phyloP scores from a whole-genome alignment of 2,113 vertebrate species.

The Madoqua kirkii region DNA sequence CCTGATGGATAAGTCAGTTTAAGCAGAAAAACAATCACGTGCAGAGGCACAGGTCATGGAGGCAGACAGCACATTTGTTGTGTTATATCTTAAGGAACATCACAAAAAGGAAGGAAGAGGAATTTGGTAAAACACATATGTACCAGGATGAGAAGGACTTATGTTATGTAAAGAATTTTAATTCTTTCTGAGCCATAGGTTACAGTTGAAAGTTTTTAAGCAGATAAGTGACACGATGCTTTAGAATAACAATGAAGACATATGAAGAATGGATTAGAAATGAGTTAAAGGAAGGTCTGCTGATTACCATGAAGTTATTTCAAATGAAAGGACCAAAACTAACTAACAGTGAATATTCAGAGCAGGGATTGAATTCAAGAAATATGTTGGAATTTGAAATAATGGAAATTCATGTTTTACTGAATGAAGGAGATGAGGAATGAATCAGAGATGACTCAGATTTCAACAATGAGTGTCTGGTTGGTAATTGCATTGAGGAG shows the following conservation, averaged over 20 bases:
- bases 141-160: not conserved
- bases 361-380: not conserved
- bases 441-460: not conserved
- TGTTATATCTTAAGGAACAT: not conserved
- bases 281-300: not conserved
- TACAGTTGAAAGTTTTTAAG: not conserved
- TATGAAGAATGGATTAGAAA: not conserved
- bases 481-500: not conserved
- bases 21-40: not conserved
- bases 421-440: not conserved
- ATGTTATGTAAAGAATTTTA: not conserved
- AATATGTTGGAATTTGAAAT: conserved; percentile 11
- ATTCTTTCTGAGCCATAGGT: not conserved
- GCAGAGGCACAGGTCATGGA: not conserved
- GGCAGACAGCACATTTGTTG: not conserved
- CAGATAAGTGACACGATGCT: not conserved
- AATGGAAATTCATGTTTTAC: not conserved
- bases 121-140: not conserved
- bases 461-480: not conserved
- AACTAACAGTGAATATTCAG: not conserved
- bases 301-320: conserved; percentile 5
- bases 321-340: not conserved
- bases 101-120: not conserved
- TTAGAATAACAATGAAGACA: not conserved
- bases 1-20: not conserved